Percentiles rank a stretch among this genome's conserved stretches.
Evolutionary conservation across 2,797 vertebrate genomes (phyloP).

Genomic region (Helarctos malayanus): DNA sequence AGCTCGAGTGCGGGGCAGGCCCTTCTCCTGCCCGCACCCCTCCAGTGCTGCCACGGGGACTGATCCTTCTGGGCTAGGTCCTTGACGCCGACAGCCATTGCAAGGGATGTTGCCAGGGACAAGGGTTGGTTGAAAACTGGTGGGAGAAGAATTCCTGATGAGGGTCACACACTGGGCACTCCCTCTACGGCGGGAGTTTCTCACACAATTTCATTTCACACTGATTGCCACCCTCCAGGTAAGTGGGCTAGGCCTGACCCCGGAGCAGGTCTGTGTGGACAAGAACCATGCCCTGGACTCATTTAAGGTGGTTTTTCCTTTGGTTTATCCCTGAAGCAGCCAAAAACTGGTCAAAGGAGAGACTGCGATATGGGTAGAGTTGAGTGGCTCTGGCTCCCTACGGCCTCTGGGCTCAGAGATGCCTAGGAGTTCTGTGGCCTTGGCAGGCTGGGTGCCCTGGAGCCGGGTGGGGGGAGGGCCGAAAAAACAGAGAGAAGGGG

Average conservation of each 20-base stretch:
- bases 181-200: not conserved
- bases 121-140: not conserved
- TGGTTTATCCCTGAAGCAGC: not conserved
- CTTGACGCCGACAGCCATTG: not conserved
- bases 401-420: not conserved
- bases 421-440: too few species aligned
- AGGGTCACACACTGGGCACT: accelerated
- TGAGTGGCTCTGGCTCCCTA: not conserved
- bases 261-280: not conserved
- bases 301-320: not conserved
- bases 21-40: not conserved
- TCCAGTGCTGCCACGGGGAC: too few species aligned
- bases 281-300: not conserved
- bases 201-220: not conserved
- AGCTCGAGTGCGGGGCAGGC: not conserved
- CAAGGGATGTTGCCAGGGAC: not conserved
- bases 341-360: not conserved
- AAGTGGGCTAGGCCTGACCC: not conserved
- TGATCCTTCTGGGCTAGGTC: not conserved
- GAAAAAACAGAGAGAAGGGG: not conserved
- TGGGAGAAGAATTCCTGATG: not conserved
- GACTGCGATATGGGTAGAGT: not conserved
- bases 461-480: not conserved
- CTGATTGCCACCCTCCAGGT: not conserved
- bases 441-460: not conserved